Evolutionary conservation across 2,797 vertebrate species (phyloP).

Genomic region (Acridotheres tristis): DNA sequence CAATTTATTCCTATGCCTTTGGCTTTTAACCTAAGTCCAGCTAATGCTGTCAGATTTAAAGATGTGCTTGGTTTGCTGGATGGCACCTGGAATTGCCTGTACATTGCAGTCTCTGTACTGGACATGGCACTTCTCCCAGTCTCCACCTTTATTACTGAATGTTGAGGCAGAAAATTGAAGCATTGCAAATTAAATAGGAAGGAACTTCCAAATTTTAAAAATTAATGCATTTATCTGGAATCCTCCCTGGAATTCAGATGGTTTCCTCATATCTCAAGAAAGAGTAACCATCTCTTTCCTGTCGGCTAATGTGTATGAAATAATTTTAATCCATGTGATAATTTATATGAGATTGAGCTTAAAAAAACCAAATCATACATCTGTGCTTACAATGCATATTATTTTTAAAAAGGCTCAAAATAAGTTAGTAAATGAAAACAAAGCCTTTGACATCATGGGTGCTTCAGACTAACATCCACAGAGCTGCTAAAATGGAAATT

Average conservation of each 20-base stretch:
- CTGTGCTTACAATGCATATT: background rate
- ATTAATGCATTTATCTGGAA: background rate
- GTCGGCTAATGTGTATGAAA: background rate
- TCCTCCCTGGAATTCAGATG: background rate
- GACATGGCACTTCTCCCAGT: background rate
- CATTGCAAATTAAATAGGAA: background rate
- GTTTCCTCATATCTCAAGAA: background rate
- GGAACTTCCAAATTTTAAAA: background rate
- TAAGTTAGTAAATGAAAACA: conserved; percentile 6
- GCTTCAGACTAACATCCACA: background rate
- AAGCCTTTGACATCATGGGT: conserved; percentile 9
- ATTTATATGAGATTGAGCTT: background rate
- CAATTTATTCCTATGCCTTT: background rate
- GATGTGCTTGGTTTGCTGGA: background rate
- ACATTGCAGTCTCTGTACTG: background rate
- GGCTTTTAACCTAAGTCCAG: background rate
- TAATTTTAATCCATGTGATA: conserved; percentile 2
- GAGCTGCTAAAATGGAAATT: background rate
- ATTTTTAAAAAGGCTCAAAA: background rate
- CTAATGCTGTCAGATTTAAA: background rate
- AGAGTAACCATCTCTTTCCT: background rate
- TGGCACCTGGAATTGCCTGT: background rate
- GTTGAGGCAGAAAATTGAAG: background rate
- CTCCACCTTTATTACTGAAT: background rate
- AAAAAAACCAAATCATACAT: background rate